Evolutionary conservation across 1,140 invertebrate genomes (phyloP), one percentile per base, ranked within the genome.

Genomic region (Leguminivora glycinivorella): DNA sequence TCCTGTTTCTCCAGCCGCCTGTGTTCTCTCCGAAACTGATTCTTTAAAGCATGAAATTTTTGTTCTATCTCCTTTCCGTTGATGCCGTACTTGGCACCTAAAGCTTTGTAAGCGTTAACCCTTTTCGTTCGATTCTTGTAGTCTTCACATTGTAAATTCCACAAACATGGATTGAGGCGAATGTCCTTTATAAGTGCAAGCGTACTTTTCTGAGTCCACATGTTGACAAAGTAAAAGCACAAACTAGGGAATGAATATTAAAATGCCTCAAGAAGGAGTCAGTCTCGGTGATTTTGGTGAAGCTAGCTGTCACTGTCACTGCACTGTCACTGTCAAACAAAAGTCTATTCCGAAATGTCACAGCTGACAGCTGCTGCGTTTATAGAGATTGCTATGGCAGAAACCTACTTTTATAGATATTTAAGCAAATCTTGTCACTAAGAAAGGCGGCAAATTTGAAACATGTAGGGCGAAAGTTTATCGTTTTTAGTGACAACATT

Each of bases 41-140:
- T 63, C n/a, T 63, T 63, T n/a, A 63, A 34, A 12, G 58, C 58
- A 17, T 63, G 58, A 29, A 63, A 63, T 63, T 63, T 63, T 29
- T 29, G 58, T 17, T 63, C 58, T 14, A 63, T 63, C 17, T 63
- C 58, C 34, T 63, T 63, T 14, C 25, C 25, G 19, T 63, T 63
- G 17, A 63, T 12, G n/a, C 25, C 58, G 26, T 63, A 63, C 17
- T 63, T 63, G 14, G 14, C 26, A n/a, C 58, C 58, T 31, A 63
- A 29, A 17, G n/a, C 58, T 63, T 26, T 63, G n/a, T 31, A 63
- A 31, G 26, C 26, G 12, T 4, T 14, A 31, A 63, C 26, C 34
- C 26, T 31, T 12, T 63, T 63, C 26, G 58, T 29, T 63, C 58
- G 25, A 12, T 4, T 29, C 14, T 29, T 63, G 26, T 63, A 63